Percentiles rank a stretch among this genome's conserved stretches.
Evolutionary conservation across 2,113 vertebrate species (phyloP).

Genomic region (Camelus bactrianus): DNA sequence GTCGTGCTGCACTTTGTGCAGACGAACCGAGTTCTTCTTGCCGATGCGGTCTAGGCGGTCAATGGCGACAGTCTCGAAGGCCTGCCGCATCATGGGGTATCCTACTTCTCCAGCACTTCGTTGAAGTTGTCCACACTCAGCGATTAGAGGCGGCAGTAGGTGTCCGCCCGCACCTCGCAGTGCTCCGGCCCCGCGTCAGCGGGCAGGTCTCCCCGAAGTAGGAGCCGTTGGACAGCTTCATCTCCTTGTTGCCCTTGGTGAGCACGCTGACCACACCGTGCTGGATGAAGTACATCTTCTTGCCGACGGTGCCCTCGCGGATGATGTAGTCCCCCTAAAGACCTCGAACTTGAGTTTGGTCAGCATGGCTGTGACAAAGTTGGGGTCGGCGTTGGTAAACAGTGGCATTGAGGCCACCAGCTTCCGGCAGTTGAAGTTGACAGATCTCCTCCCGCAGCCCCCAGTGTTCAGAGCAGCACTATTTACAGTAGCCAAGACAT

Average conservation of each 20-base stretch:
- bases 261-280: slow-evolving; percentile 94
- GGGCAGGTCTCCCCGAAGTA: slow-evolving; percentile 99
- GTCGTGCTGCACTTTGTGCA: slow-evolving; percentile 99
- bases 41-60: slow-evolving; percentile 98
- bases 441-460: slow-evolving; percentile 90
- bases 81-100: slow-evolving; percentile 97
- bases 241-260: slow-evolving; percentile 94
- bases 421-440: slow-evolving; percentile 99
- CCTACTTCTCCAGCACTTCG: slow-evolving; percentile 96
- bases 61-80: slow-evolving; percentile 98
- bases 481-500: too few species aligned
- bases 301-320: slow-evolving; percentile 97
- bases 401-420: slow-evolving; percentile 98
- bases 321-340: slow-evolving; percentile 95
- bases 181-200: slow-evolving; percentile 96
- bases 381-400: slow-evolving; percentile 98
- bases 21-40: slow-evolving; percentile 97
- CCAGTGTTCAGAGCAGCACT: too few species aligned
- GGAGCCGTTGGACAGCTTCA: slow-evolving; percentile 97
- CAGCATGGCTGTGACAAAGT: slow-evolving; percentile 98
- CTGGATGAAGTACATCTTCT: slow-evolving; percentile 99
- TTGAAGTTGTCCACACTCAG: slow-evolving; percentile 99
- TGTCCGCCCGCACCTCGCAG: slow-evolving; percentile 96
- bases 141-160: slow-evolving; percentile 97
- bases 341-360: slow-evolving; percentile 99